These are phyloP conservation scores for Paramormyrops hopkinsi DNA, from an alignment of 2,797 vertebrate genomes.

Conservation along the genomic window DNA sequence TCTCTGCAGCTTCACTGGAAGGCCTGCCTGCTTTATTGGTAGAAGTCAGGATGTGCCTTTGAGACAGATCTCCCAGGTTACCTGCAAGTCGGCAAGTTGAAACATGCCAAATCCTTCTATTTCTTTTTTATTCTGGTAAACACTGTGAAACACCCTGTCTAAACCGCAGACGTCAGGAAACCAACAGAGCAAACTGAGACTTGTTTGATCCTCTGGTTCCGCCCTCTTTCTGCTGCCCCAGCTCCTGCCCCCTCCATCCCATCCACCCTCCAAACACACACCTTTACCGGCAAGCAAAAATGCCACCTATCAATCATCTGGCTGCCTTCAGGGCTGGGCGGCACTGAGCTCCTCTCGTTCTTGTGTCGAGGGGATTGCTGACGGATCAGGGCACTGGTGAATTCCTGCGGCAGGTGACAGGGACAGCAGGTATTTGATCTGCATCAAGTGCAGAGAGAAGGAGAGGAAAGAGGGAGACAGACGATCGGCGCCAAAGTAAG, in stretches of 20 bases:
- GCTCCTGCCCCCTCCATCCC: slow-evolving; percentile 18
- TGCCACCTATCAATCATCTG: slow-evolving; percentile 50
- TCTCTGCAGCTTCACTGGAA: slow-evolving; percentile 49
- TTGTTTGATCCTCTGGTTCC: slow-evolving; percentile 61
- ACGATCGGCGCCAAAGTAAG: background rate
- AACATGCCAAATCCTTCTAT: slow-evolving; percentile 64
- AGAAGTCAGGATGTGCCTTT: slow-evolving; percentile 67
- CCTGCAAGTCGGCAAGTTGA: slow-evolving; percentile 67
- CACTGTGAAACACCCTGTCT: slow-evolving; percentile 70
- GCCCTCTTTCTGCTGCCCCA: slow-evolving; percentile 42
- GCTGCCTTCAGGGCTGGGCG: slow-evolving; percentile 40
- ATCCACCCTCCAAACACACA: slow-evolving; percentile 27
- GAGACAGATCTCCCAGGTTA: slow-evolving; percentile 63
- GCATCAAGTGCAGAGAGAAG: slow-evolving; percentile 57
- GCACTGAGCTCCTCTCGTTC: slow-evolving; percentile 40
- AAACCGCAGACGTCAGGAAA: slow-evolving; percentile 70
- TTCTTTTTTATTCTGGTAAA: slow-evolving; percentile 42
- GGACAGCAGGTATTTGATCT: slow-evolving; percentile 66
- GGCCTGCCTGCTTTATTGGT: slow-evolving; percentile 63
- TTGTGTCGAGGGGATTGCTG: slow-evolving; percentile 53
- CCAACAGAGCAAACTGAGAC: slow-evolving; percentile 63
- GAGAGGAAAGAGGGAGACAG: slow-evolving; percentile 49
- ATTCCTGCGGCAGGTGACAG: slow-evolving; percentile 72
- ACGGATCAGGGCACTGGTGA: slow-evolving; percentile 47
- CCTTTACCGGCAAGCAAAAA: slow-evolving; percentile 27